Conservation (phyloP, 2,888 invertebrate genomes). For the Cordilura impudica region DNA sequence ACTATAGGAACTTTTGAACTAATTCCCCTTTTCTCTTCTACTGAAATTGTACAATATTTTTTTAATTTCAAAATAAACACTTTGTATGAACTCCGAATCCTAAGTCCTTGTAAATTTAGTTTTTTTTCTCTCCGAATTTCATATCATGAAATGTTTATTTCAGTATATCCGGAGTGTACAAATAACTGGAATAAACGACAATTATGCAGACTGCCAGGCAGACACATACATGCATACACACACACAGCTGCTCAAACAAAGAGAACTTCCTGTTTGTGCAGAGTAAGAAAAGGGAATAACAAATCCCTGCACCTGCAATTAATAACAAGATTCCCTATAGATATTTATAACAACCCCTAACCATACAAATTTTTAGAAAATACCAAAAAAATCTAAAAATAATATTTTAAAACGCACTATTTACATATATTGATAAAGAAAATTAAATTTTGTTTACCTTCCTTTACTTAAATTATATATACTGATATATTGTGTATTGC, state of each 20-base stretch:
- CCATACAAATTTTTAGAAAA: not conserved
- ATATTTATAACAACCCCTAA: not conserved
- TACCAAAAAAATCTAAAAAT: not conserved
- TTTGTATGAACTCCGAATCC: no score
- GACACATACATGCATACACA: not conserved
- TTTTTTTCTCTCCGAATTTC: no score
- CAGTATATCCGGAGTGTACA: not conserved
- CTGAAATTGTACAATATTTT: no score
- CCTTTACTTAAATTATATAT: constrained; percentile 31
- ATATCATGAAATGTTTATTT: not conserved
- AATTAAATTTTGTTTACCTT: constrained; percentile 49
- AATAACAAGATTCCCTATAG: not conserved
- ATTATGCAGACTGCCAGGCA: not conserved
- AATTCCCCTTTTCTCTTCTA: no score
- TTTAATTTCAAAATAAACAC: no score
- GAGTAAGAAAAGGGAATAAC: not conserved
- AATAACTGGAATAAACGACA: not conserved
- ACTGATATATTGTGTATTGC: constrained; percentile 7
- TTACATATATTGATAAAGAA: not conserved
- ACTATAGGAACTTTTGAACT: no score
- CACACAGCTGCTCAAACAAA: not conserved
- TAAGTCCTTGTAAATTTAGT: no score
- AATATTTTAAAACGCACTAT: not conserved
- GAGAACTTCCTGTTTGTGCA: not conserved
- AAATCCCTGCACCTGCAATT: constrained; percentile 30